A percentile compares a stretch with the other conserved stretches of the same genome.
phyloP scores from a whole-genome alignment of 2,888 invertebrate species.

The Acanthopleura granulata region DNA sequence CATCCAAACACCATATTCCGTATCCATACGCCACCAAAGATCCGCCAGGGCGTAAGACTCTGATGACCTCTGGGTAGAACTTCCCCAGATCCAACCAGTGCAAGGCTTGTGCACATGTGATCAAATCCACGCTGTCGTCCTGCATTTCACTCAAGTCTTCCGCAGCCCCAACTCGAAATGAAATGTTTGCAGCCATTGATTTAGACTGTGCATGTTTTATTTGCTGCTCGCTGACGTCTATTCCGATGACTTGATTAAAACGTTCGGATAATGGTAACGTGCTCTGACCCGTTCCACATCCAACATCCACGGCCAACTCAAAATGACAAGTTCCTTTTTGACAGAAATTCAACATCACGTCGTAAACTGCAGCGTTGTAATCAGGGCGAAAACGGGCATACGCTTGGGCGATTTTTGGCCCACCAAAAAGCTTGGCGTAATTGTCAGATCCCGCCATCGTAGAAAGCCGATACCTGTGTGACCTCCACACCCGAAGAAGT shows the following conservation, averaged over 20 bases:
- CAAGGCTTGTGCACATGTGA: slow-evolving; percentile 69
- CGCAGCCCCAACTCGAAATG: slow-evolving; percentile 63
- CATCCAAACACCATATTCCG: slow-evolving; percentile 37
- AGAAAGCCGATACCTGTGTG: too few relatives aligned
- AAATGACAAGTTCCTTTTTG: slow-evolving; percentile 28
- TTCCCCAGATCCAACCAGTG: slow-evolving; percentile 71
- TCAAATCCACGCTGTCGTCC: slow-evolving; percentile 55
- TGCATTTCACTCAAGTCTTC: slow-evolving; percentile 64
- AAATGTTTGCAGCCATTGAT: slow-evolving; percentile 22
- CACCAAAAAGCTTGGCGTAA: slow-evolving; percentile 35
- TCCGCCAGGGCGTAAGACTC: slow-evolving; percentile 69
- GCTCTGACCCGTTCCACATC: slow-evolving; percentile 73
- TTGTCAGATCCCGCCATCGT: too few relatives aligned
- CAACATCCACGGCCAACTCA: slow-evolving; percentile 70
- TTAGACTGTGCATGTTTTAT: slow-evolving; percentile 66
- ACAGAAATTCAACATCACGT: slow-evolving; percentile 43
- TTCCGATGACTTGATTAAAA: slow-evolving; percentile 70
- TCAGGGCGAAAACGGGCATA: slow-evolving; percentile 51
- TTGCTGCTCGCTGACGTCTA: slow-evolving; percentile 70
- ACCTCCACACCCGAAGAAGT: too few relatives aligned
- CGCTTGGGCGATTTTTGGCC: slow-evolving; percentile 37
- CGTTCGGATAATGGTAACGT: slow-evolving; percentile 68
- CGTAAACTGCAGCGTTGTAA: slow-evolving; percentile 41
- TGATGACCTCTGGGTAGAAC: slow-evolving; percentile 69
- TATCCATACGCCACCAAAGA: slow-evolving; percentile 65